phyloP scores from a whole-genome alignment of 2,797 vertebrate genomes.

The Spea hammondii region DNA sequence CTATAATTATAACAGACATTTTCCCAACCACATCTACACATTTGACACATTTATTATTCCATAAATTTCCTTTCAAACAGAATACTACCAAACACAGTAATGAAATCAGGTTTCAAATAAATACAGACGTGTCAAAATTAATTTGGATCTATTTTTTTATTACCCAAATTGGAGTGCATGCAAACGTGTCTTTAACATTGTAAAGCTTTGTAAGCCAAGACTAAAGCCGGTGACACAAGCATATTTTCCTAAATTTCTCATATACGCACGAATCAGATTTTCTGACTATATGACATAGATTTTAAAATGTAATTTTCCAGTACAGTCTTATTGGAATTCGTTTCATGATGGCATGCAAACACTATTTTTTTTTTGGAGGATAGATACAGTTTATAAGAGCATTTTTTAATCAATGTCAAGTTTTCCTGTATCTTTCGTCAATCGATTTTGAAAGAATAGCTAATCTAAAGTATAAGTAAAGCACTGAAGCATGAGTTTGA shows the following conservation, averaged over 20 bases:
- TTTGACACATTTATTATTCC: conserved; percentile 45
- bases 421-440: conserved; percentile 58
- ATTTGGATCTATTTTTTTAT: conserved; percentile 37
- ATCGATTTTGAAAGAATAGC: conserved; percentile 61
- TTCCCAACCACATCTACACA: conserved; percentile 32
- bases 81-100: conserved; percentile 38
- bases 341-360: conserved; percentile 49
- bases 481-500: conserved; percentile 76
- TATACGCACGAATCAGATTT: neutral
- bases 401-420: conserved; percentile 62
- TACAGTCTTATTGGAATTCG: neutral
- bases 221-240: neutral
- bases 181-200: conserved; percentile 20
- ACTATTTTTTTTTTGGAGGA: conserved; percentile 55
- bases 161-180: conserved; percentile 16
- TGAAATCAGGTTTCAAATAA: conserved; percentile 39
- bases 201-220: neutral
- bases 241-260: neutral
- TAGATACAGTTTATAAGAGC: conserved; percentile 56
- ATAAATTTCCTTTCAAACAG: conserved; percentile 36
- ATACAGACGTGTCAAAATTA: conserved; percentile 36
- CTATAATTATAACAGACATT: neutral
- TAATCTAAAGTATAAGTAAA: conserved; percentile 73
- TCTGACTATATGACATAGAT: neutral
- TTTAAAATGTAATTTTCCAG: conserved; percentile 3